Percentiles rank a stretch among this genome's conserved stretches.
phyloP scores from a whole-genome alignment of 2,113 vertebrate genomes.

The Taxidea taxus region DNA sequence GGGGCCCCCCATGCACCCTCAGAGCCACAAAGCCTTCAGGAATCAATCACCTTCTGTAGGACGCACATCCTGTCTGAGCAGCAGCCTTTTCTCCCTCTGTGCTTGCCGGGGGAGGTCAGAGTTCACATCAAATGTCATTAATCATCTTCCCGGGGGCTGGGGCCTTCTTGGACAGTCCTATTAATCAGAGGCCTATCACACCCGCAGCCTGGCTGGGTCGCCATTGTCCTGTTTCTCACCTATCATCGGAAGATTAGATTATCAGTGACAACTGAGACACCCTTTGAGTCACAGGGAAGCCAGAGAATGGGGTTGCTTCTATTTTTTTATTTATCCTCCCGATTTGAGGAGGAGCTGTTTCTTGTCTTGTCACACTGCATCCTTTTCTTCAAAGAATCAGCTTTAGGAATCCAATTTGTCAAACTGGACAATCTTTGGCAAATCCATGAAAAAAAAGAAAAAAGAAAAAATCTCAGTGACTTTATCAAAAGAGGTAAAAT shows the following conservation, averaged over 20 bases:
- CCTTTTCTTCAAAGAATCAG: slow-evolving; percentile 86
- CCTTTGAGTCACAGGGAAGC: slow-evolving; percentile 82
- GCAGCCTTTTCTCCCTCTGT: not conserved
- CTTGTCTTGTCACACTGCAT: slow-evolving; percentile 87
- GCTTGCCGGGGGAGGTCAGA: slow-evolving; percentile 47
- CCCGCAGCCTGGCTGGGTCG: slow-evolving; percentile 81
- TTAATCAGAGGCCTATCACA: slow-evolving; percentile 89
- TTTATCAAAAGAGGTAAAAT: slow-evolving; percentile 87
- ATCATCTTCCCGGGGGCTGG: slow-evolving; percentile 85
- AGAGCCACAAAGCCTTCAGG: slow-evolving; percentile 13
- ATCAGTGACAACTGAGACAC: slow-evolving; percentile 88
- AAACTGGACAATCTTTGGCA: slow-evolving; percentile 86
- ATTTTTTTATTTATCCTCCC: slow-evolving; percentile 86
- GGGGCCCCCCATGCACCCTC: not conserved
- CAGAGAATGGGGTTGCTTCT: slow-evolving; percentile 82
- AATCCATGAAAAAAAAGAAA: slow-evolving; percentile 79
- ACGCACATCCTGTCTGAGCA: not conserved
- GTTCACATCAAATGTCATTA: slow-evolving; percentile 83
- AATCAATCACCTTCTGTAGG: slow-evolving; percentile 40
- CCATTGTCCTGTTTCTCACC: slow-evolving; percentile 89
- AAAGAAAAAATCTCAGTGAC: slow-evolving; percentile 75
- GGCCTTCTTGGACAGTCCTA: slow-evolving; percentile 84
- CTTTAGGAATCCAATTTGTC: slow-evolving; percentile 91
- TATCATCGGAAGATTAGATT: slow-evolving; percentile 92
- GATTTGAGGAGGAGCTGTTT: slow-evolving; percentile 87